A percentile compares a stretch with the other conserved stretches of the same genome.
Evolutionary conservation across 2,888 invertebrate genomes (phyloP).

Genomic region (Homarus gammarus): DNA sequence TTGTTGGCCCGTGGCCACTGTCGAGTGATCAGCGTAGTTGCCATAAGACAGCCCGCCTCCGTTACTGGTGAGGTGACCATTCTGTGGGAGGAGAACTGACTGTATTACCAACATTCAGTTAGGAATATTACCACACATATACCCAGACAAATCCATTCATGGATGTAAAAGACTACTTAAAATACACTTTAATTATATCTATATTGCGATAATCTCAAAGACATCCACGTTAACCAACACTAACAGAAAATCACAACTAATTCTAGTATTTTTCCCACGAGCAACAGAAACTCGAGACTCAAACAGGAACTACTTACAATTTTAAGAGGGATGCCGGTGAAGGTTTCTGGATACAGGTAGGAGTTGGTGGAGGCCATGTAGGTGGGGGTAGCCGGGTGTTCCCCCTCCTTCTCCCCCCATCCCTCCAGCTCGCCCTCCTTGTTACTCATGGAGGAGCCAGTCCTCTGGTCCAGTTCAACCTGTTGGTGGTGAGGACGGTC

Average conservation of each 20-base stretch:
- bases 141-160: no score
- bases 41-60: conserved; percentile 65
- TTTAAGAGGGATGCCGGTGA: conserved; percentile 71
- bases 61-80: conserved; percentile 71
- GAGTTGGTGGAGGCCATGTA: conserved; percentile 70
- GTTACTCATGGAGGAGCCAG: conserved; percentile 74
- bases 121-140: no score
- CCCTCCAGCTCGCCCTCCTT: conserved; percentile 65
- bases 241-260: no score
- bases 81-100: conserved; percentile 40
- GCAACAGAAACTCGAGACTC: no score
- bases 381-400: conserved; percentile 64
- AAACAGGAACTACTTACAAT: no score
- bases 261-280: no score
- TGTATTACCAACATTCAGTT: not conserved
- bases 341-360: conserved; percentile 73
- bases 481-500: no score
- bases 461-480: conserved; percentile 75
- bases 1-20: conserved; percentile 28
- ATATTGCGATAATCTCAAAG: no score
- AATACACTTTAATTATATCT: no score
- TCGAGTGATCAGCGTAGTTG: conserved; percentile 72
- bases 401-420: conserved; percentile 69
- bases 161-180: no score
- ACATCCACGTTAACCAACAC: no score